These are phyloP conservation scores for Dendrocincla tyrannina DNA, from an alignment of 2,797 vertebrate species.

Conservation along the genomic window DNA sequence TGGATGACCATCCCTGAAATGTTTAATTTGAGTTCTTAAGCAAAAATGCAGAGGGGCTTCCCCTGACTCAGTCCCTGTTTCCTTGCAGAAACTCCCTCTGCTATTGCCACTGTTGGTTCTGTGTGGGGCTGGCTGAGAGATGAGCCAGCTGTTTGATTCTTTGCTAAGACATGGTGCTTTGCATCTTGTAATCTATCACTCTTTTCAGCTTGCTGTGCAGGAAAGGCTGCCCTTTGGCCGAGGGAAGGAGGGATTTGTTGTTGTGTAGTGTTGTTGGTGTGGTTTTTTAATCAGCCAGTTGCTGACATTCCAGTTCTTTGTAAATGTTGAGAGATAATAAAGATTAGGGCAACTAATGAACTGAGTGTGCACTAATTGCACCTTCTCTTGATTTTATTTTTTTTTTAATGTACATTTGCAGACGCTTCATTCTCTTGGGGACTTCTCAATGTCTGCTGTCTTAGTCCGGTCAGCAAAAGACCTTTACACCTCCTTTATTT, in stretches of 20 bases:
- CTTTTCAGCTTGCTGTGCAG: background rate
- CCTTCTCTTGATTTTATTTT: background rate
- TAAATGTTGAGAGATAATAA: background rate
- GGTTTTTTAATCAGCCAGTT: background rate
- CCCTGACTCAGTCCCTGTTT: background rate
- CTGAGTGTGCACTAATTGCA: background rate
- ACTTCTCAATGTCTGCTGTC: background rate
- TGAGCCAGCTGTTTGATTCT: slow-evolving; percentile 19
- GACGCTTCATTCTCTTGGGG: background rate
- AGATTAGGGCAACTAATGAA: background rate
- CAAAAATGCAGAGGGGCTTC: background rate
- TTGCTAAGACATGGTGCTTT: background rate
- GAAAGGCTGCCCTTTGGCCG: background rate
- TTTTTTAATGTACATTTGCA: background rate
- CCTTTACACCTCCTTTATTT: slow-evolving; percentile 31
- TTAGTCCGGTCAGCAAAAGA: slow-evolving; percentile 43
- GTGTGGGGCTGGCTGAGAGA: slow-evolving; percentile 6
- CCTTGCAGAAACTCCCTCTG: background rate
- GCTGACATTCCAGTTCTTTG: slow-evolving; percentile 3
- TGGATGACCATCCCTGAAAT: background rate
- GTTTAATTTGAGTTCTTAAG: background rate
- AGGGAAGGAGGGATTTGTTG: background rate
- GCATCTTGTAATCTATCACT: background rate
- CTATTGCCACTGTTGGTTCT: background rate
- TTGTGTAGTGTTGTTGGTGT: background rate